Percentiles rank a stretch among this genome's conserved stretches.
phyloP scores from a whole-genome alignment of 2,113 vertebrate genomes.

The Arizona elegans region DNA sequence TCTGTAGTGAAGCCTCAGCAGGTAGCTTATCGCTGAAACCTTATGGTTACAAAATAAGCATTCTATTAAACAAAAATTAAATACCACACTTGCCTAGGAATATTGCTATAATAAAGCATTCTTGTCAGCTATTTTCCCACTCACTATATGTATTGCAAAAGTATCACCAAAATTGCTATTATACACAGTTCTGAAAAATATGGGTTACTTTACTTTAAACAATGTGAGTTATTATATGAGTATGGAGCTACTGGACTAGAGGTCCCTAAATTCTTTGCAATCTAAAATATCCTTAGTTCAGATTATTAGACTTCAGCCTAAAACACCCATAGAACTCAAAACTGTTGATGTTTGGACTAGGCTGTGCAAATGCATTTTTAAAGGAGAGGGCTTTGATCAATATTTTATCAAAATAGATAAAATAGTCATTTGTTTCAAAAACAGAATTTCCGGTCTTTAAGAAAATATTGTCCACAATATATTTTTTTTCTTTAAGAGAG shows the following conservation, averaged over 20 bases:
- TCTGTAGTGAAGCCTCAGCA: conserved; percentile 10
- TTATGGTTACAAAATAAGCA: conserved; percentile 14
- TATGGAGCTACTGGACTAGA: background rate
- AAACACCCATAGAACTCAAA: background rate
- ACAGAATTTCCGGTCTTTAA: background rate
- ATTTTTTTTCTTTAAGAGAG: background rate
- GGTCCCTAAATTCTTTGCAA: background rate
- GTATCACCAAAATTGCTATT: background rate
- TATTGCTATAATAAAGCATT: conserved; percentile 9
- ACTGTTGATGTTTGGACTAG: background rate
- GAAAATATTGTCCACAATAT: background rate
- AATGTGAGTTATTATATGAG: background rate
- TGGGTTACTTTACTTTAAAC: background rate
- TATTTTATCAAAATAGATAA: background rate
- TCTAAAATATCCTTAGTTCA: background rate
- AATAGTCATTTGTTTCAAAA: background rate
- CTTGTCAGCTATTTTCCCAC: background rate
- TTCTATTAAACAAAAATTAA: conserved; percentile 25
- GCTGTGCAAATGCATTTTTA: background rate
- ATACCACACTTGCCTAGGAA: background rate
- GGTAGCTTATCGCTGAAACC: conserved; percentile 7
- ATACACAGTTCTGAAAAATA: background rate
- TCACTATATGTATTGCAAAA: background rate
- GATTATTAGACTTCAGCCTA: background rate
- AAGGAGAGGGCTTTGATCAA: background rate